Percentiles rank a stretch among this genome's conserved stretches.
Conservation (phyloP, 2,797 vertebrate genomes). For the Chaunax sp. region DNA sequence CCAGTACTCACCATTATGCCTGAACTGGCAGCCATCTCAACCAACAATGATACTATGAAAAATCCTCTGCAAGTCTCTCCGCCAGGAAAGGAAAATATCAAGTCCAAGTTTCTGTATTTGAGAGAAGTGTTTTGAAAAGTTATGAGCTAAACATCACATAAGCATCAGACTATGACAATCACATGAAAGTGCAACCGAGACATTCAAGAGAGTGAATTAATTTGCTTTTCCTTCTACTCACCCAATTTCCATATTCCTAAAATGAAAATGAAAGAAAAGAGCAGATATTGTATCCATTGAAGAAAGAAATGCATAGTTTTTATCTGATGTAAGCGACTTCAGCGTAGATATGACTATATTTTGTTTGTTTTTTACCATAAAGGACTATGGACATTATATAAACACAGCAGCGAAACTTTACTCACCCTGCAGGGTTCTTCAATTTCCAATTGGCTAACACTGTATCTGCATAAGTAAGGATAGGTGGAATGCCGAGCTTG, state of each 20-base stretch:
- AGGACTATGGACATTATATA: background rate
- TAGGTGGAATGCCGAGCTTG: slow-evolving; percentile 86
- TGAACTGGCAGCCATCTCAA: slow-evolving; percentile 88
- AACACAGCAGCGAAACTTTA: slow-evolving; percentile 1
- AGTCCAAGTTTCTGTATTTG: slow-evolving; percentile 88
- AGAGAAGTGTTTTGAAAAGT: slow-evolving; percentile 17
- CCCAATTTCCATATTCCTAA: slow-evolving; percentile 67
- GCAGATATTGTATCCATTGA: too few relatives aligned
- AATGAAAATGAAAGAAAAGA: slow-evolving; percentile 47
- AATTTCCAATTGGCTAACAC: slow-evolving; percentile 92
- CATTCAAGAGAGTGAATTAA: background rate
- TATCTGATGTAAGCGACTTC: background rate
- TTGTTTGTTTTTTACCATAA: too few relatives aligned
- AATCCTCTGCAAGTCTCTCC: slow-evolving; percentile 87
- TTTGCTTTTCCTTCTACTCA: slow-evolving; percentile 35
- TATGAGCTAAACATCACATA: slow-evolving; percentile 10
- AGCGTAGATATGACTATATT: too few relatives aligned
- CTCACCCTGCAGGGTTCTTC: slow-evolving; percentile 85
- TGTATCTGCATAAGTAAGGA: slow-evolving; percentile 87
- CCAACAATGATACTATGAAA: slow-evolving; percentile 87
- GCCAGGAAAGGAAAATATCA: slow-evolving; percentile 86
- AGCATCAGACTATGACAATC: background rate
- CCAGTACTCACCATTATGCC: slow-evolving; percentile 84
- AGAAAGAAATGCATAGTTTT: background rate
- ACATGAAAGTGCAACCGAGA: background rate